phyloP scores from a whole-genome alignment of 2,113 vertebrate genomes.

The Chinchilla lanigera region DNA sequence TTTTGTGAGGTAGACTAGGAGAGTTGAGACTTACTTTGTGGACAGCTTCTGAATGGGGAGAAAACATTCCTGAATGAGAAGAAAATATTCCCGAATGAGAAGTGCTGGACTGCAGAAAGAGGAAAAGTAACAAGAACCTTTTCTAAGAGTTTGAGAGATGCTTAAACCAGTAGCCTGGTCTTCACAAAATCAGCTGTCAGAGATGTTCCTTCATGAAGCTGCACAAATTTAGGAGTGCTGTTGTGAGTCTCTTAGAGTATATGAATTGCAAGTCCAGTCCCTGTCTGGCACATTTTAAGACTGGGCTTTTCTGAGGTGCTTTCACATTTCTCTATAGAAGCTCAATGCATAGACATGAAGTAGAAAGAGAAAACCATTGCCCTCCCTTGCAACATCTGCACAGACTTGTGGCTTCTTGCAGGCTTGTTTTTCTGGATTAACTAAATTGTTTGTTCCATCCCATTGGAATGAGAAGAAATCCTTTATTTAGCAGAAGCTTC shows the following conservation, averaged over 20 bases:
- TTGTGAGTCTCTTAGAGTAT: background rate
- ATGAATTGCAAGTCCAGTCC: background rate
- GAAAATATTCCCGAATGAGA: background rate
- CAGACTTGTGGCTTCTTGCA: background rate
- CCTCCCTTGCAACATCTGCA: background rate
- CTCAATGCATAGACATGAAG: background rate
- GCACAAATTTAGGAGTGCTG: background rate
- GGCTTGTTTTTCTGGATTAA: background rate
- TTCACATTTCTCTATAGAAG: background rate
- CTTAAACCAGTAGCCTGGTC: background rate
- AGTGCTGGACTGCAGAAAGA: background rate
- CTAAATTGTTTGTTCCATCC: background rate
- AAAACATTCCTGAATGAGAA: background rate
- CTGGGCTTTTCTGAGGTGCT: background rate
- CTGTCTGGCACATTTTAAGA: background rate
- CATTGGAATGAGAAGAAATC: background rate
- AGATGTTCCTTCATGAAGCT: background rate
- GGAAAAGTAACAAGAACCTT: background rate
- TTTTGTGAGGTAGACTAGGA: background rate
- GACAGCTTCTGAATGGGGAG: background rate
- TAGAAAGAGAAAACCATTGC: background rate
- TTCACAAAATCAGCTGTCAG: background rate
- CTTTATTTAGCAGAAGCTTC: background rate
- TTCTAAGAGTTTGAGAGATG: background rate
- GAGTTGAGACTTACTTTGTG: background rate